Conservation (phyloP, 2,797 vertebrate genomes). For the Centropyge bicolor region DNA sequence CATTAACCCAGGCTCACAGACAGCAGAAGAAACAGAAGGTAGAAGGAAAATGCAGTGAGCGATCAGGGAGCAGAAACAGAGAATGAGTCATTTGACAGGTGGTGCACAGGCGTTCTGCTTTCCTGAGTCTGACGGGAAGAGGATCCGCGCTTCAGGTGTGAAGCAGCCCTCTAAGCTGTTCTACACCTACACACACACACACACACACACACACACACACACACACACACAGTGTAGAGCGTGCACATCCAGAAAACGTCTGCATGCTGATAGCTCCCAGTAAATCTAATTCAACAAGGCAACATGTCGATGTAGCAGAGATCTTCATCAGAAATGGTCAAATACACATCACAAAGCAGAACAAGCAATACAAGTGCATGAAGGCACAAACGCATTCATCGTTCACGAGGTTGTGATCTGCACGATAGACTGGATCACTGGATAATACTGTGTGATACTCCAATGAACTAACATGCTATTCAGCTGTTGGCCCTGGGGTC, state of each 20-base stretch:
- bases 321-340: background rate
- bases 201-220: background rate
- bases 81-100: constrained; percentile 41
- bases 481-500: too few species aligned
- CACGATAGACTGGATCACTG: background rate
- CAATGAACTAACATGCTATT: background rate
- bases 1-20: background rate
- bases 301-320: background rate
- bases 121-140: constrained; percentile 9
- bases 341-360: background rate
- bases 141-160: background rate
- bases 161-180: constrained; percentile 4
- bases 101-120: constrained; percentile 5
- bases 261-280: background rate
- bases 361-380: background rate
- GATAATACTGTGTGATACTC: background rate
- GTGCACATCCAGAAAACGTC: background rate
- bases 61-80: constrained; percentile 11
- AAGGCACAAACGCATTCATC: background rate
- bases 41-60: background rate
- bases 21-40: constrained; percentile 1
- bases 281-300: background rate
- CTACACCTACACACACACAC: background rate
- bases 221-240: background rate
- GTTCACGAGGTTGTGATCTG: background rate